Conservation (phyloP, 2,888 invertebrate species). For the Chrysodeixis includens region DNA sequence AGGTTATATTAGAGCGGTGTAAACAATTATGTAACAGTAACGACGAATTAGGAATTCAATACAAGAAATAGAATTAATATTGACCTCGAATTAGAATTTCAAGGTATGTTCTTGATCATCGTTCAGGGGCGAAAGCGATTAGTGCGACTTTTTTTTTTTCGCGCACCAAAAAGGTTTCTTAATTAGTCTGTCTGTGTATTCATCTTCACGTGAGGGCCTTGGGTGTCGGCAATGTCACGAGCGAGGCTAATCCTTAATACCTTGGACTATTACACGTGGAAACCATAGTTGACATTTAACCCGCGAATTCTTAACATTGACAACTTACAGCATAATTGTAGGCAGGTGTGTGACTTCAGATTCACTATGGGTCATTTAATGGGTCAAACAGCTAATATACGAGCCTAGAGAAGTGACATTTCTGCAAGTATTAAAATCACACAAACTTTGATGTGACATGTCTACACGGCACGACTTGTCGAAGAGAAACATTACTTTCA, state of each 20-base stretch:
- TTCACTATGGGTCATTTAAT: too few relatives aligned
- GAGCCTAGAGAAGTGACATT: too few relatives aligned
- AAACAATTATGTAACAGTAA: not conserved
- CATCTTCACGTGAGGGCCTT: conserved; percentile 62
- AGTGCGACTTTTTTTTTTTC: conserved; percentile 39
- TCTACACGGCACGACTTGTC: too few relatives aligned
- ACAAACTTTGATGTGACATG: not conserved
- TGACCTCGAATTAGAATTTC: not conserved
- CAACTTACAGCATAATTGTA: too few relatives aligned
- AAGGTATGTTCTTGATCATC: conserved; percentile 7
- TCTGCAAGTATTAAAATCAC: too few relatives aligned
- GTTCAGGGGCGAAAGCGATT: conserved; percentile 7
- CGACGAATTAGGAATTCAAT: too few relatives aligned
- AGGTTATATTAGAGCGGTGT: not conserved
- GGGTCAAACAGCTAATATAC: too few relatives aligned
- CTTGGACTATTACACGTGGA: conserved; percentile 60
- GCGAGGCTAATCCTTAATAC: conserved; percentile 76
- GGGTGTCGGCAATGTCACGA: conserved; percentile 70
- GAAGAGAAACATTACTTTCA: too few relatives aligned
- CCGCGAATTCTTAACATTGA: not conserved
- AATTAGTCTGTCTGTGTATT: conserved; percentile 59
- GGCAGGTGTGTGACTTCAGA: too few relatives aligned
- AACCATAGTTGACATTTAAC: conserved; percentile 44
- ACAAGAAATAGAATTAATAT: not conserved
- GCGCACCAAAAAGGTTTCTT: conserved; percentile 71